Evolutionary conservation across 2,888 invertebrate species (phyloP).

Genomic region (Pristionchus mayeri): DNA sequence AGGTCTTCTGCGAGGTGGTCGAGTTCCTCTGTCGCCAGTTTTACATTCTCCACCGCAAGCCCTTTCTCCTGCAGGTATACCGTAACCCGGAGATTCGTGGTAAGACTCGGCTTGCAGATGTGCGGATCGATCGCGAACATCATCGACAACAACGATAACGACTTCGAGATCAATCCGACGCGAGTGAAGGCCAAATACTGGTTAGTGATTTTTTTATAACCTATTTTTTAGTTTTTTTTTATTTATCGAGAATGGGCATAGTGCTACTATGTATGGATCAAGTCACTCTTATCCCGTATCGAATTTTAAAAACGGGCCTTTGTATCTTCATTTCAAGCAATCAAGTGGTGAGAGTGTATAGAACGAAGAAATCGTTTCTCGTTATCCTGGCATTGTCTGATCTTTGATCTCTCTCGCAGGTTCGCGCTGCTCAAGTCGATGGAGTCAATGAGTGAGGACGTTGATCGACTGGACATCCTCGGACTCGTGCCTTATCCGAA

Average conservation of each 20-base stretch:
- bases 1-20: constrained; percentile 92
- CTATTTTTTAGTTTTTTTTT: too few species aligned
- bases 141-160: constrained; percentile 84
- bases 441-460: constrained; percentile 80
- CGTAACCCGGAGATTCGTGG: background rate
- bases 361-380: too few species aligned
- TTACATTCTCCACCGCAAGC: constrained; percentile 96
- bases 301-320: too few species aligned
- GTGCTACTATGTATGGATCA: too few species aligned
- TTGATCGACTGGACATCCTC: constrained; percentile 90
- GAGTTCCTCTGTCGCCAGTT: constrained; percentile 99
- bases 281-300: too few species aligned
- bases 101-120: constrained; percentile 81
- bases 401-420: constrained; percentile 77
- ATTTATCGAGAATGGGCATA: too few species aligned
- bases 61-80: constrained; percentile 89
- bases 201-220: constrained; percentile 5
- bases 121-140: constrained; percentile 98
- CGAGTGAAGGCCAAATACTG: constrained; percentile 81
- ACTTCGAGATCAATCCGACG: constrained; percentile 89
- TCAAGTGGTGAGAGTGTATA: too few species aligned
- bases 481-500: constrained; percentile 73
- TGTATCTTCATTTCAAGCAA: too few species aligned
- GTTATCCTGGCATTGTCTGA: background rate
- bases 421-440: constrained; percentile 93